Evolutionary conservation across 2,888 invertebrate species (phyloP).

Genomic region (Oeneis ivallda): DNA sequence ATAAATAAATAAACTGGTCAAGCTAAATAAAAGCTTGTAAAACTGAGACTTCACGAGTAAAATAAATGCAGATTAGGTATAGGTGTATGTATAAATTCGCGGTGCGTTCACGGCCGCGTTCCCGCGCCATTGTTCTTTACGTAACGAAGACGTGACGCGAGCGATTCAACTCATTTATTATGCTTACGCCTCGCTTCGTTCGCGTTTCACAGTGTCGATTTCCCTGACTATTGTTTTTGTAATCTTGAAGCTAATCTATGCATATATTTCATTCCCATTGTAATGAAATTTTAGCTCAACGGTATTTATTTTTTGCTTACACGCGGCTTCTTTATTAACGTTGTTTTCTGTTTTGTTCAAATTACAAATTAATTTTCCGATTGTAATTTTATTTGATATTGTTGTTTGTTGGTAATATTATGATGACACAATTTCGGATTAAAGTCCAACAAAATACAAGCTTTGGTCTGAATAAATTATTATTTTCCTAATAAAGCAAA

Average conservation of each 20-base stretch:
- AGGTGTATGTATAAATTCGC: conserved; percentile 42
- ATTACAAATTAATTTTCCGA: not conserved
- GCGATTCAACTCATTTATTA: conserved; percentile 52
- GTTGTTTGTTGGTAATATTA: not conserved
- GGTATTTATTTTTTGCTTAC: conserved; percentile 32
- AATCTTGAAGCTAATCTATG: conserved; percentile 51
- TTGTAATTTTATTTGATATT: not conserved
- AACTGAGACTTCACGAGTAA: conserved; percentile 18
- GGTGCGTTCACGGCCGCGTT: conserved; percentile 72
- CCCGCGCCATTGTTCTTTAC: conserved; percentile 76
- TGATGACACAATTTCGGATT: not conserved
- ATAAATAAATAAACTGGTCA: too few species aligned
- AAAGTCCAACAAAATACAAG: conserved; percentile 2
- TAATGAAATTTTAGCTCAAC: conserved; percentile 35
- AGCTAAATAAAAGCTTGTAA: not conserved
- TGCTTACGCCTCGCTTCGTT: conserved; percentile 60
- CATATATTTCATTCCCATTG: conserved; percentile 41
- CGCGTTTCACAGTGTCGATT: conserved; percentile 64
- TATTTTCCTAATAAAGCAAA: not conserved
- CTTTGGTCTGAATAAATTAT: not conserved
- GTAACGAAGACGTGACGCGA: conserved; percentile 63
- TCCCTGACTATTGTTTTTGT: conserved; percentile 65
- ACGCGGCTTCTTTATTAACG: conserved; percentile 7
- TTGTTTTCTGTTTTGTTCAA: conserved; percentile 5
- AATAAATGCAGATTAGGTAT: conserved; percentile 3